Evolutionary conservation across 1,140 invertebrate species (phyloP), one percentile per base, ranked within the genome.

Genomic region (Chymomyza costata): DNA sequence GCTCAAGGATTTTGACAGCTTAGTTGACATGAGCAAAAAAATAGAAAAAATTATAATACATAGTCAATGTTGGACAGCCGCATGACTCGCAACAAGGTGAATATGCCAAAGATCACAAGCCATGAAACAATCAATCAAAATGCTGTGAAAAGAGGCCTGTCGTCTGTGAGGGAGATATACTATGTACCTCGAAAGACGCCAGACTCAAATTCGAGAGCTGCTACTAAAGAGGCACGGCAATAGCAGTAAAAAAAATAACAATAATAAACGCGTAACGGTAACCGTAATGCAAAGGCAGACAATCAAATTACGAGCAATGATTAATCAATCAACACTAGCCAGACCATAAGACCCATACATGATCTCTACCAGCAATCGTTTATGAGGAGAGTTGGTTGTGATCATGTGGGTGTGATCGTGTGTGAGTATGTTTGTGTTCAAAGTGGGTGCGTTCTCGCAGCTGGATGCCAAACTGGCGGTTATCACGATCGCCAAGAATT

Each of bases 401-500:
- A 67, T 73, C 73, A 74, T 60, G 66, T 56, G 52, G 62, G 57
- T 55, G 28, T 49, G 44, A 37, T 34, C 41, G 70, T 64, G 63
- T 73, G 66, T 50, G 46, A 50, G 17, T 37, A 40, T 64, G 52
- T 64, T 46, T 48, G 45, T 55, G 40, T 15, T 5, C 11, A 5
- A 80, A 80, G 73, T 78, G 73, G 73, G 73, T 78, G 73, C 73
- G 73, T 78, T 78, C 73, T 80, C 73, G 57, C 67, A 78, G 73
- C 73, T 78, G 73, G 73, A 78, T 65, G 35, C 67, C 73, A 45
- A 63, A 65, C 54, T 59, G 63, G 30, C 61, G 58, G 54, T 74
- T 80, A 78, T 73, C 73, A 78, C 67, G 73, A 80, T 68, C 63
- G 11, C 16, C 11, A 6, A 38, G 15, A 2, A 38, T 15, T 17